Evolutionary conservation across 2,113 vertebrate species (phyloP).

Genomic region (Notothenia coriiceps): DNA sequence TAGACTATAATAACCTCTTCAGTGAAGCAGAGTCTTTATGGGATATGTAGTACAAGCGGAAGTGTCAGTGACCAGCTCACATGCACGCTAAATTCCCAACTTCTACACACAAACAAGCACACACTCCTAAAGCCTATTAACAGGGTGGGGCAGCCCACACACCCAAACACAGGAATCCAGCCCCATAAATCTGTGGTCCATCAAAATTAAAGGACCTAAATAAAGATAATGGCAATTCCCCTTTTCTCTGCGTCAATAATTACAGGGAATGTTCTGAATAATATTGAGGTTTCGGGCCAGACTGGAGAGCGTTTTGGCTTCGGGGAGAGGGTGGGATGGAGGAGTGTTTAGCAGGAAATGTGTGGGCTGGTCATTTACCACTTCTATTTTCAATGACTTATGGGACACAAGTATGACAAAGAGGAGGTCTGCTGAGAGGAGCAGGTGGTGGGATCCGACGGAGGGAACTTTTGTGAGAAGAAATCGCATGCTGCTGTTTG

Average conservation of each 20-base stretch:
- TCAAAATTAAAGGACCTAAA: slow-evolving; percentile 81
- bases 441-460: slow-evolving; percentile 62
- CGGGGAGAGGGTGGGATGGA: slow-evolving; percentile 59
- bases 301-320: slow-evolving; percentile 68
- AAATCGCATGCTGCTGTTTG: not conserved
- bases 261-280: slow-evolving; percentile 78
- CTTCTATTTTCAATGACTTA: slow-evolving; percentile 70
- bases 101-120: slow-evolving; percentile 51
- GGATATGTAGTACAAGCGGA: slow-evolving; percentile 42
- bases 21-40: slow-evolving; percentile 11
- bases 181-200: slow-evolving; percentile 77
- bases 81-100: slow-evolving; percentile 38
- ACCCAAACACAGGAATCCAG: slow-evolving; percentile 74
- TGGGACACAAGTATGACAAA: slow-evolving; percentile 58
- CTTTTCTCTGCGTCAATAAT: slow-evolving; percentile 78
- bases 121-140: slow-evolving; percentile 63
- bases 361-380: slow-evolving; percentile 75
- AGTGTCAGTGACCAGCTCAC: slow-evolving; percentile 47
- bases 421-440: slow-evolving; percentile 46
- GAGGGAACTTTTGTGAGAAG: slow-evolving; percentile 1
- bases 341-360: slow-evolving; percentile 69
- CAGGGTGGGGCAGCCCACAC: slow-evolving; percentile 69
- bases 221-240: slow-evolving; percentile 79
- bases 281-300: slow-evolving; percentile 74
- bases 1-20: not conserved